Percentiles rank a stretch among this genome's conserved stretches.
phyloP scores from a whole-genome alignment of 2,113 vertebrate genomes.

The Pelusios castaneus region DNA sequence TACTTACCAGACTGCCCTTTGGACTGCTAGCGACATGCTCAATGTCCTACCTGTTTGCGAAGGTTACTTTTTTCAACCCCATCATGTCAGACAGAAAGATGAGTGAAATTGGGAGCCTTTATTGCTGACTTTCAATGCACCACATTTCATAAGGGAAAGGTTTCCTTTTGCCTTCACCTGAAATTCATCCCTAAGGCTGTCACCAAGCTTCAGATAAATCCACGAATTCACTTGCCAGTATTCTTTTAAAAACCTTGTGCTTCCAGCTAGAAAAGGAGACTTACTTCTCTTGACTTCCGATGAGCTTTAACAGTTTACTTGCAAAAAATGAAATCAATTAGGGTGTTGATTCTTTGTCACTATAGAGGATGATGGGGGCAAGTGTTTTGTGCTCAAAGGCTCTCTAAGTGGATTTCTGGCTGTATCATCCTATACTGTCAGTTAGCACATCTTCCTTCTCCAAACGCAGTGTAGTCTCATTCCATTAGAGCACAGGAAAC shows the following conservation, averaged over 20 bases:
- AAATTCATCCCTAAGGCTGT: not conserved
- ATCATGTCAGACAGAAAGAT: not conserved
- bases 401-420: not conserved
- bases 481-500: not conserved
- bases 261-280: too few relatives aligned
- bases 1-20: not conserved
- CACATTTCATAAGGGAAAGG: not conserved
- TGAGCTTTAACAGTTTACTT: not conserved
- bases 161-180: not conserved
- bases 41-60: not conserved
- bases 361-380: not conserved
- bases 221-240: not conserved
- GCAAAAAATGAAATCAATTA: not conserved
- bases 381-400: not conserved
- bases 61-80: not conserved
- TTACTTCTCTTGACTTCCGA: too few relatives aligned
- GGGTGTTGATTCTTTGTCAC: not conserved
- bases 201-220: not conserved
- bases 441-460: not conserved
- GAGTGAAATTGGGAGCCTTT: not conserved
- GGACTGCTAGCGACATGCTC: not conserved
- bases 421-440: not conserved
- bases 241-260: not conserved
- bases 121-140: not conserved
- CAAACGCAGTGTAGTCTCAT: not conserved